Evolutionary conservation across 2,888 invertebrate genomes (phyloP).

Genomic region (Hyposoter didymator): DNA sequence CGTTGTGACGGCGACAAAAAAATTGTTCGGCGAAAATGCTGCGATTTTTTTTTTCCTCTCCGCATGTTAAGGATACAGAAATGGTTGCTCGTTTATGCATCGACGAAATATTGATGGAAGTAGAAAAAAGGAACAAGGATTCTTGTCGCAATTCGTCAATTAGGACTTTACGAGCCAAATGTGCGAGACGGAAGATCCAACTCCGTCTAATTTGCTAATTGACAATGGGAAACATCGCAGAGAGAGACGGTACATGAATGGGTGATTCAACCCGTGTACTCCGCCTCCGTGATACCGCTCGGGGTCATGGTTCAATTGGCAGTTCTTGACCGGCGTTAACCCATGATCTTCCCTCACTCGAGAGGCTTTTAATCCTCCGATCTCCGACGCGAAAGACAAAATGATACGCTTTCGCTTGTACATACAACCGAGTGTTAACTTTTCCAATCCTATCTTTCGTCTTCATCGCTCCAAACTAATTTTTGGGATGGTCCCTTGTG

Average conservation of each 20-base stretch:
- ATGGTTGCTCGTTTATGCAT: background rate
- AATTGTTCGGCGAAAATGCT: background rate
- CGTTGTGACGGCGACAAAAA: too few relatives aligned
- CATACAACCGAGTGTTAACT: conserved; percentile 10
- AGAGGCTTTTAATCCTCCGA: conserved; percentile 51
- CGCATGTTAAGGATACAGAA: background rate
- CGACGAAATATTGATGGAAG: background rate
- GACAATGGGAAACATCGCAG: conserved; percentile 69
- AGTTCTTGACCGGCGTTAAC: conserved; percentile 80
- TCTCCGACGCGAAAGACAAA: conserved; percentile 24
- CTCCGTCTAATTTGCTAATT: conserved; percentile 71
- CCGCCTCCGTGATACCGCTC: conserved; percentile 73
- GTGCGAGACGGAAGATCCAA: conserved; percentile 66
- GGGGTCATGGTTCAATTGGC: conserved; percentile 81
- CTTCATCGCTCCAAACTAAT: background rate
- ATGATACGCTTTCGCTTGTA: background rate
- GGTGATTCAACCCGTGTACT: conserved; percentile 76
- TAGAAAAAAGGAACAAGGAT: background rate
- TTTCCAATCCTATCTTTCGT: conserved; percentile 7
- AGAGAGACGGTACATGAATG: conserved; percentile 72
- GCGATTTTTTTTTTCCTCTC: background rate
- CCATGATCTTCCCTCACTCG: conserved; percentile 58
- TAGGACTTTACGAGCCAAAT: conserved; percentile 45
- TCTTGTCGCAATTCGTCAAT: conserved; percentile 69
- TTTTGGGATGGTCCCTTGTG: background rate